Base-by-base conservation (phyloP, 64 coral and sea anemone species). In the Porites australiensis region DNA sequence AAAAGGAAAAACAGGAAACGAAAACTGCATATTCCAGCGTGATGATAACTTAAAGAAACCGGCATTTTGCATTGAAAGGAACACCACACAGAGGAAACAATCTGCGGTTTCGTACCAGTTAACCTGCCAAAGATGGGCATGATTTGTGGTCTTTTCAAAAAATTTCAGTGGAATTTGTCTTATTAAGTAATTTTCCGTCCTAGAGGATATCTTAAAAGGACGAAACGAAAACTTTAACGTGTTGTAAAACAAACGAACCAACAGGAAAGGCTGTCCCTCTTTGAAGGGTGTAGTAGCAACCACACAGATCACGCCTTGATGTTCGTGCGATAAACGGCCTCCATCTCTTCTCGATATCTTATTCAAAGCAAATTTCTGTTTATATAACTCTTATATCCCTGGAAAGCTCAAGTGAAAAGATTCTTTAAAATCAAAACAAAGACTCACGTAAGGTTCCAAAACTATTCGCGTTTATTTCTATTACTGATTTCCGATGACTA, bases 171-270 rank as follows among this genome's bases (percentile, higher is more conserved):
- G 53, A 7, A 55, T 55, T 55, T 21, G 20, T 23, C 63, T 4
- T 27, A 3, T 47, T 43, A 60, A 59, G 22, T 20, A 22, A 78
- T 4, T 7, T n/a, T 20, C 16, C 4, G 37, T 79, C n/a, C 44
- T 47, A 82, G 43, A 82, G 48, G 43, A 82, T 45, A 82, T 82
- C 58, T 82, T n/a, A 21, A 65, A 59, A 82, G 79, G 79, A 82
- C 46, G 43, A 82, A 64, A 64, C 13, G 27, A 44, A 46, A 49
- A 20, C 3, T 48, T 4, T 5, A 64, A 3, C 21, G 63, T 50
- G 19, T 19, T 47, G 18, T 54, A 68, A 37, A 84, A 50, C 61
- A 13, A 47, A 51, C 45, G 50, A 68, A 84, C 66, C 59, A 83
- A 66, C 81, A 68, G 81, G 81, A 84, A 84, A 18, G 19, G 45